phyloP scores from a whole-genome alignment of 2,888 invertebrate species.

The Tachina grossa region DNA sequence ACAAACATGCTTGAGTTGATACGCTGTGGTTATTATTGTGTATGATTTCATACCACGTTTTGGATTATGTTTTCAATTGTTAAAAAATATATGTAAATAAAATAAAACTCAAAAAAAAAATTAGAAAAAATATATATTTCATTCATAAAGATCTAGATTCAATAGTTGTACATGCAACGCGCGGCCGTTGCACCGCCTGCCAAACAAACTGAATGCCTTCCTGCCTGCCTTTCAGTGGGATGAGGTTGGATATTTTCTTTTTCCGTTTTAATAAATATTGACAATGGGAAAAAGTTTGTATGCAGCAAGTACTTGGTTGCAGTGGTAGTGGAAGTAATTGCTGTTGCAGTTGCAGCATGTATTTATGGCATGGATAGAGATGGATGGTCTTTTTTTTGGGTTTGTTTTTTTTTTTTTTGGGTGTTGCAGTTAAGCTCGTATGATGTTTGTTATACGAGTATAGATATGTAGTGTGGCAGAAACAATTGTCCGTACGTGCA shows the following conservation, averaged over 20 bases:
- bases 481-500: constrained; percentile 47
- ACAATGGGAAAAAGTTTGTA: constrained; percentile 37
- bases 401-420: constrained; percentile 13
- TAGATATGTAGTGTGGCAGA: background rate
- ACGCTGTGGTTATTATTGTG: constrained; percentile 19
- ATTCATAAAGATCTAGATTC: constrained; percentile 69
- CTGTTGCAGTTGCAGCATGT: constrained; percentile 14
- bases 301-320: background rate
- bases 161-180: constrained; percentile 39
- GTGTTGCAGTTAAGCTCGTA: constrained; percentile 28
- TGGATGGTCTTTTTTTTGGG: background rate
- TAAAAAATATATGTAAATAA: constrained; percentile 42
- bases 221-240: background rate
- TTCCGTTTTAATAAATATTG: constrained; percentile 37
- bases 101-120: background rate
- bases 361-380: constrained; percentile 7
- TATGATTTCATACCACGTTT: constrained; percentile 52
- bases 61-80: constrained; percentile 58
- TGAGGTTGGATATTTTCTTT: background rate
- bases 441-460: constrained; percentile 20
- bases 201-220: background rate
- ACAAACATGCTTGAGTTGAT: background rate
- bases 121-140: constrained; percentile 34
- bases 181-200: background rate
- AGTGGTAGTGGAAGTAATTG: constrained; percentile 47